Conservation (phyloP, 2,113 vertebrate species). For the Odobenus rosmarus region DNA sequence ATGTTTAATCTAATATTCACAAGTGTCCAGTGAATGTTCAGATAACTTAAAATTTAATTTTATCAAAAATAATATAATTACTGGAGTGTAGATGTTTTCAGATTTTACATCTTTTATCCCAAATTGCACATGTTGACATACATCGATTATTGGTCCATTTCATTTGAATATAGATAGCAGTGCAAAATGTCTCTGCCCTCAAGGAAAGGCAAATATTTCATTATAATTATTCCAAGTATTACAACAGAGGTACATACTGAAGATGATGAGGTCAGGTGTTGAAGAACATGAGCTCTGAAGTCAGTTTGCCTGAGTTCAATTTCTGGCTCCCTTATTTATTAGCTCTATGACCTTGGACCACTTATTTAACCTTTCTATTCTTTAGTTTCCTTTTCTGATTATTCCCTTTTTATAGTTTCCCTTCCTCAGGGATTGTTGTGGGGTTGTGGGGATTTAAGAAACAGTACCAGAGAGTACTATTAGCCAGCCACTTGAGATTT, state of each 20-base stretch:
- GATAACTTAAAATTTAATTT: conserved; percentile 13
- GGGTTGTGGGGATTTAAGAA: background rate
- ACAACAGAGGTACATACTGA: background rate
- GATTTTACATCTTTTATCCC: background rate
- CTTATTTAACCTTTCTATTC: background rate
- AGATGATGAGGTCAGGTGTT: background rate
- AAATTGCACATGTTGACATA: background rate
- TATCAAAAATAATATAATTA: background rate
- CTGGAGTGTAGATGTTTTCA: background rate
- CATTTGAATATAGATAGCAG: background rate
- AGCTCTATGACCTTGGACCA: background rate
- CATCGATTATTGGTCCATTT: background rate
- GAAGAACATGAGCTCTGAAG: background rate
- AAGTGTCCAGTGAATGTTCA: background rate
- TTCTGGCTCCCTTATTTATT: background rate
- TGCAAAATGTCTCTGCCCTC: background rate
- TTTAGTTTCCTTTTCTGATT: background rate
- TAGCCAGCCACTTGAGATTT: background rate
- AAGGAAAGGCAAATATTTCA: background rate
- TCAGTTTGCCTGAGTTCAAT: background rate
- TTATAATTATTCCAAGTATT: background rate
- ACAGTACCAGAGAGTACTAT: background rate
- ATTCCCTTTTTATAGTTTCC: background rate
- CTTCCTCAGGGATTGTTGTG: background rate
- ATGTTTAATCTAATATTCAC: background rate